A percentile compares a stretch with the other conserved stretches of the same genome.
Evolutionary conservation across 2,113 vertebrate species (phyloP).

Genomic region (Pluvianellus socialis): DNA sequence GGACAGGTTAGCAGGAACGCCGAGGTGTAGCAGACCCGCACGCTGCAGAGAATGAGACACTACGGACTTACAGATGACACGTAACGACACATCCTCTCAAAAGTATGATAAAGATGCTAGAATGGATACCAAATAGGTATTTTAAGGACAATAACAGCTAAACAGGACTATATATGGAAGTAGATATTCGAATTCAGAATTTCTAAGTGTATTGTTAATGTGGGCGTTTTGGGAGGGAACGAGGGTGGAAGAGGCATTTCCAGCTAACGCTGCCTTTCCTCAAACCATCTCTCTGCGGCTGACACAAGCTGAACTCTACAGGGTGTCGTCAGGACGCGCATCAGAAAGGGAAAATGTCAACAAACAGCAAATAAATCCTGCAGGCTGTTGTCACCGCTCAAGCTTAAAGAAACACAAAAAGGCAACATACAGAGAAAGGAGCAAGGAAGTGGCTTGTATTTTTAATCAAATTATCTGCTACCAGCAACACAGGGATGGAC

Average conservation of each 20-base stretch:
- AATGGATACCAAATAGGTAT: neutral
- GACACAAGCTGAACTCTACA: neutral
- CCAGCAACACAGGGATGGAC: neutral
- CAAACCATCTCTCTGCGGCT: neutral
- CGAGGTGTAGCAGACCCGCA: accelerated
- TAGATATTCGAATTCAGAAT: neutral
- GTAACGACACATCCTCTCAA: neutral
- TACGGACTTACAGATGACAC: accelerated
- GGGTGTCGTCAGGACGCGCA: neutral
- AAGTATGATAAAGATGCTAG: neutral
- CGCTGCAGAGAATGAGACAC: neutral
- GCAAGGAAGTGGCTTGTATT: neutral
- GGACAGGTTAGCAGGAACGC: neutral
- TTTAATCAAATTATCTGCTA: neutral
- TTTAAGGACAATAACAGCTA: neutral
- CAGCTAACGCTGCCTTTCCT: neutral
- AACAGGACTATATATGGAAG: neutral
- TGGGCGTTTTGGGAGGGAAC: neutral
- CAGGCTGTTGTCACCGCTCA: neutral
- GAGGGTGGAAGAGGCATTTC: neutral
- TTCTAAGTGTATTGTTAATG: neutral
- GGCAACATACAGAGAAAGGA: neutral
- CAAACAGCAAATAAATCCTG: neutral
- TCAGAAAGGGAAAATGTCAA: slow-evolving; percentile 23
- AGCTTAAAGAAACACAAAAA: neutral